Evolutionary conservation across 2,113 vertebrate species (phyloP).

Genomic region (Todiramphus chloris): DNA sequence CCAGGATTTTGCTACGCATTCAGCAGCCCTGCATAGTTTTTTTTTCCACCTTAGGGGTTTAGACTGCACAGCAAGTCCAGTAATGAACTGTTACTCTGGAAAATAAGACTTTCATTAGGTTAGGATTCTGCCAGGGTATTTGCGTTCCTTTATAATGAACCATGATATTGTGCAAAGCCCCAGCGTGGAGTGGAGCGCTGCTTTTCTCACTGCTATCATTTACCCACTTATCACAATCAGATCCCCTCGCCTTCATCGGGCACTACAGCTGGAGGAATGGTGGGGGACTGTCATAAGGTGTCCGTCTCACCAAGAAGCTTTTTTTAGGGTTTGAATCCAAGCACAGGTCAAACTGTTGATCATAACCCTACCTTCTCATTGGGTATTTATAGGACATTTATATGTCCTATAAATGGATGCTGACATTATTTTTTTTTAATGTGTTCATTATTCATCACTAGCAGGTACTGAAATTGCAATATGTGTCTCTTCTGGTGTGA

Average conservation of each 20-base stretch:
- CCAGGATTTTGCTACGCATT: neutral
- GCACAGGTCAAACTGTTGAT: neutral
- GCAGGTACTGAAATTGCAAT: neutral
- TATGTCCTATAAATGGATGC: neutral
- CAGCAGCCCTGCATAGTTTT: neutral
- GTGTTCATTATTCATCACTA: conserved; percentile 16
- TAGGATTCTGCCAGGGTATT: conserved; percentile 55
- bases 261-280: neutral
- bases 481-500: neutral
- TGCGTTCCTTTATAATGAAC: conserved; percentile 44
- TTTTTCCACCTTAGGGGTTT: conserved; percentile 36
- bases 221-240: neutral
- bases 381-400: too few relatives aligned
- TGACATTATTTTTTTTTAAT: neutral
- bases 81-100: conserved; percentile 67
- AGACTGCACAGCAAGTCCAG: conserved; percentile 38
- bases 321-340: neutral
- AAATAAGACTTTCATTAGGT: conserved; percentile 71
- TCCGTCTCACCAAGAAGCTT: neutral
- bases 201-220: neutral
- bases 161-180: conserved; percentile 2
- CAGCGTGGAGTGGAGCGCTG: neutral
- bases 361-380: rapidly evolving
- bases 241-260: neutral
- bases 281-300: too few relatives aligned